Evolutionary conservation across 2,797 vertebrate species (phyloP), one percentile per base, ranked within the genome.

Genomic region (Clarias platycephalus): DNA sequence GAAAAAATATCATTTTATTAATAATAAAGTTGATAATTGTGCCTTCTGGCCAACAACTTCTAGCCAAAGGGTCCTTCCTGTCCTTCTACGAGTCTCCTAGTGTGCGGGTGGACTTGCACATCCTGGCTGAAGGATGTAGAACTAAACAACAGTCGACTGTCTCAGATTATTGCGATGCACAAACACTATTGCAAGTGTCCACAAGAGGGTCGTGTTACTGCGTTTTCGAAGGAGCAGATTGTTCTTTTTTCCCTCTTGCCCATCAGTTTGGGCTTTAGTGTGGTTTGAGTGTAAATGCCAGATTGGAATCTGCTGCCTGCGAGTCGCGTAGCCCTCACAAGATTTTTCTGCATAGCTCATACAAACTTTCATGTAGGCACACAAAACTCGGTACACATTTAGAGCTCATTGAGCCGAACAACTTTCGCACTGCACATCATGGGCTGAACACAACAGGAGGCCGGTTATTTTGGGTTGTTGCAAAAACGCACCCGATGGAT

Each of bases 121-220:
- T 44, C 24, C 68, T 49, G 12, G 12, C 37, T 49, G 22, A n/a
- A n/a, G 12, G 40, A 71, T 0, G 22, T 6, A 44, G 37, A 40
- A 70, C n/a, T 24, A 9, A 37, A 70, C 4, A 22, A 70, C 34
- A 70, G 34, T 31, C 66, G 0, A 20, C 16, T 31, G 15, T 34
- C 31, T 9, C 31, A 10, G 31, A 31, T 55, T 28, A 55, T 22
- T 31, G 8, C 31, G 53, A 12, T 34, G 5, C 18, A 5, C 16
- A 15, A 57, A 62, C 67, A 44, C 57, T 66, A 75, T 37, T 7
- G 1, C 37, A 18, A 44, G 71, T 63, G 71, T n/a, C 71, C 71
- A 83, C 82, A 53, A 64, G 71, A 62, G 58, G 60, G 71, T 15
- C 20, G 20, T 83, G n/a, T 44, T 74, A 28, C 70, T 74, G 68